These are phyloP conservation scores for Carassius gibelio DNA, from an alignment of 2,113 vertebrate genomes.

Conservation along the genomic window DNA sequence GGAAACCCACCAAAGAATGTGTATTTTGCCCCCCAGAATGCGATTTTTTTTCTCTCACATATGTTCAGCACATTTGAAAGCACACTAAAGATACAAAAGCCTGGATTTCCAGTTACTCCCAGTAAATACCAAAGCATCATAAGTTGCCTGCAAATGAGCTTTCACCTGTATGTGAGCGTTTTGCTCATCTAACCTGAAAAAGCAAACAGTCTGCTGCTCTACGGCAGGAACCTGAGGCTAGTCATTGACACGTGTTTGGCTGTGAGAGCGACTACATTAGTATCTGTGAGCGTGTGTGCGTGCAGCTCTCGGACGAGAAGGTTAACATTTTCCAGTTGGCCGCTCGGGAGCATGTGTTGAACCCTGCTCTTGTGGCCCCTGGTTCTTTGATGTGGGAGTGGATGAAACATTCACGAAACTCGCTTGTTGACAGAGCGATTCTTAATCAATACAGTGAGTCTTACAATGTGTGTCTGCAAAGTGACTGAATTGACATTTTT, in stretches of 20 bases:
- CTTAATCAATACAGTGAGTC: slow-evolving; percentile 40
- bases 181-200: slow-evolving; percentile 33
- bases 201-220: slow-evolving; percentile 16
- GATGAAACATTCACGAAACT: slow-evolving; percentile 27
- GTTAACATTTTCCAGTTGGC: slow-evolving; percentile 61
- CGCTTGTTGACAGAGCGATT: slow-evolving; percentile 40
- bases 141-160: background rate
- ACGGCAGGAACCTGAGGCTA: slow-evolving; percentile 8
- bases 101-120: slow-evolving; percentile 4
- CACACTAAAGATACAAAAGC: background rate
- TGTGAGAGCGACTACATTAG: slow-evolving; percentile 24
- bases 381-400: slow-evolving; percentile 51
- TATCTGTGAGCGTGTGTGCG: slow-evolving; percentile 29
- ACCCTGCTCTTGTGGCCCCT: slow-evolving; percentile 32
- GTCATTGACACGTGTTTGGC: slow-evolving; percentile 21
- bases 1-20: no score
- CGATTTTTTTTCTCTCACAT: background rate
- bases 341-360: slow-evolving; percentile 22
- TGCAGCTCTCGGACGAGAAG: slow-evolving; percentile 40
- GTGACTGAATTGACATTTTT: background rate
- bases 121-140: slow-evolving; percentile 17
- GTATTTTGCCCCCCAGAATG: no score
- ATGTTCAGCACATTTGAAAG: background rate
- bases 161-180: background rate
- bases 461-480: background rate